Evolutionary conservation across 2,113 vertebrate species (phyloP).

Genomic region (Baryphthengus martii): DNA sequence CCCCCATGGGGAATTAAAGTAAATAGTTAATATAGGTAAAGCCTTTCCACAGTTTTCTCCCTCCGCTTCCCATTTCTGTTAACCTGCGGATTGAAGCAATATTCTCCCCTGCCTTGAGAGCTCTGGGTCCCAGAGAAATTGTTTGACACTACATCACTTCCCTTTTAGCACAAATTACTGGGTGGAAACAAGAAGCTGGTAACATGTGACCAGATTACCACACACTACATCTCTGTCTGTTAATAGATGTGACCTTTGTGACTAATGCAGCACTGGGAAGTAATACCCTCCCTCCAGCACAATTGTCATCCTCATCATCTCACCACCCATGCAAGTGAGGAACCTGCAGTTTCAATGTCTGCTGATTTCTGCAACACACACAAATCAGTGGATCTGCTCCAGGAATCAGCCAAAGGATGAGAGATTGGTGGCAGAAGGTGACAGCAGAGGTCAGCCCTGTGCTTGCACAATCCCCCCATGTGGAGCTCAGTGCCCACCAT

Average conservation of each 20-base stretch:
- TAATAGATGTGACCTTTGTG: constrained; percentile 24
- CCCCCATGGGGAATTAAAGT: not conserved
- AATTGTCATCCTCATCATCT: not conserved
- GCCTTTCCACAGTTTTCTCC: not conserved
- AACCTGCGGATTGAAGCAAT: not conserved
- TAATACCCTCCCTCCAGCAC: not conserved
- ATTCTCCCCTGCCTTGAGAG: not conserved
- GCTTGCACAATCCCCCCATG: not conserved
- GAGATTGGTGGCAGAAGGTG: not conserved
- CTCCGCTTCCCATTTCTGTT: not conserved
- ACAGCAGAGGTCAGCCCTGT: not conserved
- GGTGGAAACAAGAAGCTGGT: constrained; percentile 11
- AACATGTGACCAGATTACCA: not conserved
- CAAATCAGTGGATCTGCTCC: not conserved
- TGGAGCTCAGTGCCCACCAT: fast-evolving
- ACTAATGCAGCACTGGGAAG: not conserved
- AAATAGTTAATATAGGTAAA: not conserved
- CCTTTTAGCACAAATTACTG: not conserved
- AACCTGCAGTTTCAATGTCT: not conserved
- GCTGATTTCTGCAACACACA: not conserved
- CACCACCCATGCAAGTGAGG: not conserved
- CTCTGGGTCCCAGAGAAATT: not conserved
- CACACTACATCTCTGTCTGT: not conserved
- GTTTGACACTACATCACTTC: not conserved
- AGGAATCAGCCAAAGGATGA: not conserved